Evolutionary conservation across 2,113 vertebrate genomes (phyloP).

Genomic region (Scytalopus superciliaris): DNA sequence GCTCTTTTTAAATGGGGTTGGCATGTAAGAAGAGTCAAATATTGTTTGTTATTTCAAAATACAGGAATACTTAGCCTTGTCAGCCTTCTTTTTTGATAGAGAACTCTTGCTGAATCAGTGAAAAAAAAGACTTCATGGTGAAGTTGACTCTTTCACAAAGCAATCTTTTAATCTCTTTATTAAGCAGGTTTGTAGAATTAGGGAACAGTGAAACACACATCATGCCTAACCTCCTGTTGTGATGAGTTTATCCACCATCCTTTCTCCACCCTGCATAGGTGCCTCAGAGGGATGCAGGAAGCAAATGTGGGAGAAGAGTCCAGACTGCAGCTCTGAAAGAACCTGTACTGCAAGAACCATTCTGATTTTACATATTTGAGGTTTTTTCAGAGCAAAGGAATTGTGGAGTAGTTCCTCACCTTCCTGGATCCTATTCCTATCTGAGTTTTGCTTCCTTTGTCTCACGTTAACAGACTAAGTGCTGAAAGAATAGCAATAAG

Average conservation of each 20-base stretch:
- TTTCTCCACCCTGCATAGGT: fast-evolving
- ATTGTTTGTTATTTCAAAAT: neutral
- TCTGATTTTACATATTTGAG: neutral
- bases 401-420: neutral
- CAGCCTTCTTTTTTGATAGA: neutral
- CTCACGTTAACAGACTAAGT: neutral
- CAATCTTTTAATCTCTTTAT: neutral
- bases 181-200: neutral
- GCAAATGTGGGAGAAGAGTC: fast-evolving
- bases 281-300: neutral
- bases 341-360: neutral
- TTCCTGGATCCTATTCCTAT: neutral
- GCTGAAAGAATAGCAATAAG: neutral
- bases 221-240: neutral
- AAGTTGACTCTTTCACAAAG: neutral
- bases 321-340: neutral
- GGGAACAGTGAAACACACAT: neutral
- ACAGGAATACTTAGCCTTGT: neutral
- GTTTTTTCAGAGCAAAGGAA: neutral
- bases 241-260: neutral
- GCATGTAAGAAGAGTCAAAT: neutral
- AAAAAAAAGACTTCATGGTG: neutral
- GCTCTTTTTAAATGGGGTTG: neutral
- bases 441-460: neutral
- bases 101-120: neutral